These are phyloP conservation scores for Lymantria monacha DNA, from an alignment of 2,888 invertebrate genomes.

Conservation along the genomic window DNA sequence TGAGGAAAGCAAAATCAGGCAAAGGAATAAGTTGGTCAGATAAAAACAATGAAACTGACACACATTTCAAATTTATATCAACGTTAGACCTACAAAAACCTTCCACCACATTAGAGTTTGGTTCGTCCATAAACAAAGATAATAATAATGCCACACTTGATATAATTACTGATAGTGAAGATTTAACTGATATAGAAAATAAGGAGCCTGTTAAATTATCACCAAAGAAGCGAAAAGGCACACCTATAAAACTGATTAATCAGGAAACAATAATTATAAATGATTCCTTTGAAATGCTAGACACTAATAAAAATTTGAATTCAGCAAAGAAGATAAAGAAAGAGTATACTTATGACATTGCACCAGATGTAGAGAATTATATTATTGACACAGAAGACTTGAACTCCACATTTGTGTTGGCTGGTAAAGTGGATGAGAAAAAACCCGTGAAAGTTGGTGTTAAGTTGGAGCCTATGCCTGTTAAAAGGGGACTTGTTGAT, in stretches of 20 bases:
- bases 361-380: slow-evolving; percentile 52
- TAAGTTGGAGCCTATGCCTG: slow-evolving; percentile 33
- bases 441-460: slow-evolving; percentile 42
- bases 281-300: slow-evolving; percentile 65
- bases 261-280: slow-evolving; percentile 72
- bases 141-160: slow-evolving; percentile 41
- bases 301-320: slow-evolving; percentile 52
- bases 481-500: slow-evolving; percentile 58
- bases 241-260: slow-evolving; percentile 62
- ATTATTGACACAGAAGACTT: slow-evolving; percentile 59
- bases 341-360: slow-evolving; percentile 35
- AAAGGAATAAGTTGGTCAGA: slow-evolving; percentile 84
- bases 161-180: slow-evolving; percentile 62
- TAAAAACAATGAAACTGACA: slow-evolving; percentile 50
- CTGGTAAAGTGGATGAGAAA: slow-evolving; percentile 56
- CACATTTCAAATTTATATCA: slow-evolving; percentile 59
- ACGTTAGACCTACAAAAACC: slow-evolving; percentile 59
- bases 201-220: slow-evolving; percentile 39
- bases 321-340: slow-evolving; percentile 66
- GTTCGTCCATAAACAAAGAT: slow-evolving; percentile 33
- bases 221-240: slow-evolving; percentile 64
- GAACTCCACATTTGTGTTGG: slow-evolving; percentile 73
- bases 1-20: slow-evolving; percentile 82
- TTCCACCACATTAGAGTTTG: slow-evolving; percentile 41
- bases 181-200: slow-evolving; percentile 61